phyloP scores from a whole-genome alignment of 37 sponge, comb jelly and placozoan species.

The Chondrosia reniformis region DNA sequence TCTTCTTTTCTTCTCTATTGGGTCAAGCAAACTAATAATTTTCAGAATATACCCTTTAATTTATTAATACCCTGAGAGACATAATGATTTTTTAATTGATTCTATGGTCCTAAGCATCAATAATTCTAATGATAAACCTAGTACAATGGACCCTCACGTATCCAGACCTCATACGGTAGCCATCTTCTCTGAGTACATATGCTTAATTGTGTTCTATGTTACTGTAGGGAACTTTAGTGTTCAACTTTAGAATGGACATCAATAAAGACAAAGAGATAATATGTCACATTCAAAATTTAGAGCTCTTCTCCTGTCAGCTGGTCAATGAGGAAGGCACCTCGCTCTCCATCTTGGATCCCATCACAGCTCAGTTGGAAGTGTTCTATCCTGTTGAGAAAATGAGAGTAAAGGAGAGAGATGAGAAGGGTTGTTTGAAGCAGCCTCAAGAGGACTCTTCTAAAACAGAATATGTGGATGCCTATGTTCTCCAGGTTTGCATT shows the following conservation, averaged over 20 bases:
- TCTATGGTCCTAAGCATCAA: too few species aligned
- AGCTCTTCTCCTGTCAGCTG: slow-evolving; percentile 92
- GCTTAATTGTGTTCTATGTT: background rate
- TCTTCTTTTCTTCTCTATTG: too few species aligned
- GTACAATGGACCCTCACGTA: too few species aligned
- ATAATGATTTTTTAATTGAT: too few species aligned
- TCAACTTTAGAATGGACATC: slow-evolving; percentile 31
- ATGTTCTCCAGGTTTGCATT: slow-evolving; percentile 5
- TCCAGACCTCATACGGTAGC: background rate
- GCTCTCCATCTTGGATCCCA: slow-evolving; percentile 95
- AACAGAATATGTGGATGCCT: background rate
- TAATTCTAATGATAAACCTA: too few species aligned
- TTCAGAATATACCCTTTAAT: too few species aligned
- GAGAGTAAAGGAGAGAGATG: background rate
- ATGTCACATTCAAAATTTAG: slow-evolving; percentile 60
- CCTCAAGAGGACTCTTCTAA: background rate
- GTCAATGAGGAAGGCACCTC: slow-evolving; percentile 89
- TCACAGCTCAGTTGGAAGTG: slow-evolving; percentile 68
- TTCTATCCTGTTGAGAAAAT: slow-evolving; percentile 23
- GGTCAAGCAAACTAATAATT: too few species aligned
- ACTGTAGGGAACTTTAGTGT: slow-evolving; percentile 48
- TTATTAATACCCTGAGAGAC: too few species aligned
- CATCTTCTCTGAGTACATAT: background rate
- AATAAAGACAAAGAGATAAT: slow-evolving; percentile 21
- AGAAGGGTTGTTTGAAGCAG: too few species aligned